Percentiles rank a stretch among this genome's conserved stretches.
These are phyloP conservation scores for Propithecus deckenii DNA, from an alignment of 2,797 vertebrate genomes.

Conservation along the genomic window DNA sequence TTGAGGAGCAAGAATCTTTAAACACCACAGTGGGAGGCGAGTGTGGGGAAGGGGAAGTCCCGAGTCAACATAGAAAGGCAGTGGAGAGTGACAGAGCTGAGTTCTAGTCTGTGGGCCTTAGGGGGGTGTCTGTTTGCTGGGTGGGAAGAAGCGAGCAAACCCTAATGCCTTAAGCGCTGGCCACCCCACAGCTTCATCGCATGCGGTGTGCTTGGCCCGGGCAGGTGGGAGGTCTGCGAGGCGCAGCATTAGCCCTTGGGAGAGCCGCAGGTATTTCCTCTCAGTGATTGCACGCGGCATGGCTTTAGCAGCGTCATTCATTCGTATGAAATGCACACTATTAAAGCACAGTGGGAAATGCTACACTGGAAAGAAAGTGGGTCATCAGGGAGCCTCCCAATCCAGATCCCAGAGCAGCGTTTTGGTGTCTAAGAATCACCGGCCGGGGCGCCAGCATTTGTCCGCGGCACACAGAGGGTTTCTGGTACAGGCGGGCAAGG, in stretches of 20 bases:
- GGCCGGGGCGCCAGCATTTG: fast-evolving
- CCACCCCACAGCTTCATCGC: fast-evolving
- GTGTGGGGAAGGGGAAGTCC: neutral
- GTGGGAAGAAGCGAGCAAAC: neutral
- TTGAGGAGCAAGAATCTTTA: neutral
- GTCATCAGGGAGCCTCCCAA: neutral
- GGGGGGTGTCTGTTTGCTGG: neutral
- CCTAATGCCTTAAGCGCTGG: neutral
- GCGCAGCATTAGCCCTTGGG: too few species aligned
- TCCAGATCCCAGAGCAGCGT: neutral
- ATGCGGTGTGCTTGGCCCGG: fast-evolving
- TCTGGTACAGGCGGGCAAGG: neutral
- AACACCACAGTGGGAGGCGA: fast-evolving
- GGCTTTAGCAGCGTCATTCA: neutral
- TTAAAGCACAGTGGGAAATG: neutral
- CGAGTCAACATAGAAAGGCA: fast-evolving
- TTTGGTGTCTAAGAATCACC: neutral
- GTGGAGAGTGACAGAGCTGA: neutral
- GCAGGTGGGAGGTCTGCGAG: neutral
- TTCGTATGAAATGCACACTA: neutral
- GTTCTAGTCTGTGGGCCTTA: neutral
- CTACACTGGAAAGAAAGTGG: fast-evolving
- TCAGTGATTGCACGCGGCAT: fast-evolving
- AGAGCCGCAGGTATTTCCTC: neutral
- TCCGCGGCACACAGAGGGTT: neutral